These are phyloP conservation scores for chimpanzee (Pan troglodytes) DNA, from an alignment of 2,113 vertebrate genomes.

Conservation along the genomic window DNA sequence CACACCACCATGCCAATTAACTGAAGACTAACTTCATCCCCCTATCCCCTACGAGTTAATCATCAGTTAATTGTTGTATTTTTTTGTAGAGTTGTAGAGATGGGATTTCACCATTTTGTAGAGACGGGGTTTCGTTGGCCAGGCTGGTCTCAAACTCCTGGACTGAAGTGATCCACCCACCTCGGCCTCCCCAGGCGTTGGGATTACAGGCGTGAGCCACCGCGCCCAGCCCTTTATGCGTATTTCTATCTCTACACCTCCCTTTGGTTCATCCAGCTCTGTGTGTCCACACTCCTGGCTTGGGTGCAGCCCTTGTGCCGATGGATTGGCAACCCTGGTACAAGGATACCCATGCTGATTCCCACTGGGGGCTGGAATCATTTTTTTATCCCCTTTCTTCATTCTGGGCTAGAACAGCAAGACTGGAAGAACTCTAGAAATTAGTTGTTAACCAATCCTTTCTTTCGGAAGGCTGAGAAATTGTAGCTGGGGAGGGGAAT, in stretches of 20 bases:
- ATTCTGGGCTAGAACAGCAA: background rate
- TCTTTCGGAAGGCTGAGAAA: background rate
- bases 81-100: no score
- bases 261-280: background rate
- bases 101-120: no score
- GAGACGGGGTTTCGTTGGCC: no score
- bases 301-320: background rate
- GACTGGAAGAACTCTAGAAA: background rate
- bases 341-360: background rate
- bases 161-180: no score
- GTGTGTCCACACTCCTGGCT: background rate
- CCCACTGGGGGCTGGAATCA: no score
- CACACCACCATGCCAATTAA: no score
- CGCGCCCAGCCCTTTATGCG: background rate
- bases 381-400: background rate
- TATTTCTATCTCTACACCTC: background rate
- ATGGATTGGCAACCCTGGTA: rapidly evolving
- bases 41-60: no score
- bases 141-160: no score
- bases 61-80: no score
- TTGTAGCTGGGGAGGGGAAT: background rate
- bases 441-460: background rate
- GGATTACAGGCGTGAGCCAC: no score
- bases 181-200: no score
- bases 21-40: no score